Evolutionary conservation across 2,113 vertebrate species (phyloP), one percentile per base, ranked within the genome.

Genomic region (Leuciscus idus): DNA sequence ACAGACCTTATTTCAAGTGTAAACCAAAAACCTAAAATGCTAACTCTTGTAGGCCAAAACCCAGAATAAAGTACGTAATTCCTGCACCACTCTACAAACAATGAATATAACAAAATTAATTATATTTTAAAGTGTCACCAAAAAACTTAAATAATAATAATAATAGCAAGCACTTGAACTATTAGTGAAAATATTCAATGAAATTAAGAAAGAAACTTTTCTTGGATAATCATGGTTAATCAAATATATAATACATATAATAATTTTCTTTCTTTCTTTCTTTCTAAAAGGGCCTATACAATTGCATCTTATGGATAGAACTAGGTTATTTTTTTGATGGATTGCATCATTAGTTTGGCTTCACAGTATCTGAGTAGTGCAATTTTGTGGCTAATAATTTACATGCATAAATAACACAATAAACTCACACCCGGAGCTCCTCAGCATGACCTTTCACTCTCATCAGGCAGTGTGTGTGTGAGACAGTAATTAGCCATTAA

Each of bases 401-500:
- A 73, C 85, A 86, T 78, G 74, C 85, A 85, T 87, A 89, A 89
- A 87, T 89, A 89, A 85, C 85, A 61, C 82, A 79, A 83, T 87
- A 87, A 89, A 52, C 82, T 17, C 66, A n/a, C 46, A 66, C 85
- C 75, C 76, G n/a, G 26, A 72, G 48, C 73, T 85, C 43, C 72
- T 79, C 61, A n/a, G 17, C 46, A 9, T 77, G 85, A 89, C 88
- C 88, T 89, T 89, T 83, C 83, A 19, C 78, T 83, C 81, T 19
- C 84, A 70, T 87, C 88, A 87, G 85, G 48, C 52, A 79, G 82
- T 80, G 72, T 76, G 68, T 84, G 85, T 9, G 88, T 3, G 83
- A 87, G 85, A 89, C 88, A 89, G 85, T 89, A 89, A 89, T 89
- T 89, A 89, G 88, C 85, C 85, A 89, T 89, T 89, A 89, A 87